Conservation (phyloP, 1,140 invertebrate genomes). For the Bombus turneri region DNA sequence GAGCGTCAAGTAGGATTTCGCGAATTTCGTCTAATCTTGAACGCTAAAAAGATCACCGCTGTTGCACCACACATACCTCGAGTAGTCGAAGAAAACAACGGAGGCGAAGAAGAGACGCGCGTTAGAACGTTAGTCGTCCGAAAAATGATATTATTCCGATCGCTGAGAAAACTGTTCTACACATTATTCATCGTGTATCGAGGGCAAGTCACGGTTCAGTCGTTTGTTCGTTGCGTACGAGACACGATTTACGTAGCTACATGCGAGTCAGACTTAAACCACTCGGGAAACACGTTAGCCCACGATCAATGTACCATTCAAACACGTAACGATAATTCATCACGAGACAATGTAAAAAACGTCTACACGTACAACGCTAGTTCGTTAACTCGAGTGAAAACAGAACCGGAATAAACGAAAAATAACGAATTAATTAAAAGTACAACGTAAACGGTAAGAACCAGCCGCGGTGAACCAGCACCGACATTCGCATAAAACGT, state of each 20-base stretch:
- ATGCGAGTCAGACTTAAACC: slow-evolving; percentile 9
- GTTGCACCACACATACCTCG: neutral
- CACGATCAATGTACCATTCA: slow-evolving; percentile 30
- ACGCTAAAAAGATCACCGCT: too few relatives aligned
- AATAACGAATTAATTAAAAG: slow-evolving; percentile 19
- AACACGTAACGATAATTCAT: slow-evolving; percentile 49
- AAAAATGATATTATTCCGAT: slow-evolving; percentile 28
- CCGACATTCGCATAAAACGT: neutral
- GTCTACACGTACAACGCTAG: neutral
- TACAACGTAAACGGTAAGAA: neutral
- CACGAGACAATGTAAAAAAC: slow-evolving; percentile 29
- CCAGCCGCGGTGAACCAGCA: neutral
- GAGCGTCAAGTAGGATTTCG: neutral
- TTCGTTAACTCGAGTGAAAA: neutral
- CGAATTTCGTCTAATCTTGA: too few relatives aligned
- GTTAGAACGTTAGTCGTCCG: neutral
- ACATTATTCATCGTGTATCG: slow-evolving; percentile 53
- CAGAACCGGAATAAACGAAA: neutral
- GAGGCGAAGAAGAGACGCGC: neutral
- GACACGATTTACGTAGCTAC: slow-evolving; percentile 36
- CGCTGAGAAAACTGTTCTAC: slow-evolving; percentile 37
- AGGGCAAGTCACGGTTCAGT: slow-evolving; percentile 62
- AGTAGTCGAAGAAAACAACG: neutral
- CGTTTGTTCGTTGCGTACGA: slow-evolving; percentile 32
- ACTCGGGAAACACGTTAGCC: slow-evolving; percentile 37